Conservation (phyloP, 2,888 invertebrate genomes). For the Meteorus colon region DNA sequence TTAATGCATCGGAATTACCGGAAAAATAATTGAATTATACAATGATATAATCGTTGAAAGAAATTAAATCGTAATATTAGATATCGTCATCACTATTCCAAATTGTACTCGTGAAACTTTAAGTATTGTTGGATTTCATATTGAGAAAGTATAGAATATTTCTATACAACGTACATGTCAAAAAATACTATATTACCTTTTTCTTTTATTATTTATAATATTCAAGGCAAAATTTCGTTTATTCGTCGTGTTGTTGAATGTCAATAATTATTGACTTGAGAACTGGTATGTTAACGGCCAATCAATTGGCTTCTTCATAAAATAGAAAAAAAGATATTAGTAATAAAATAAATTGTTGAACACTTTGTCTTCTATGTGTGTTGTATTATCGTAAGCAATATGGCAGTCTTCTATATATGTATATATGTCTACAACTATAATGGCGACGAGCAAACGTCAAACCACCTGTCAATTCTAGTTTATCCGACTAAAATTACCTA, state of each 20-base stretch:
- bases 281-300: neutral
- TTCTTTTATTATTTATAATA: slow-evolving; percentile 2
- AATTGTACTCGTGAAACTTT: neutral
- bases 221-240: slow-evolving; percentile 33
- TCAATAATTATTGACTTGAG: slow-evolving; percentile 16
- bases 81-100: neutral
- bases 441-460: slow-evolving; percentile 59
- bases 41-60: neutral
- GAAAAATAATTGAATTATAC: neutral
- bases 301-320: slow-evolving; percentile 53
- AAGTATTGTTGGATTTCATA: neutral
- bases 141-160: neutral
- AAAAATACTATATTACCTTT: neutral
- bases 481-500: slow-evolving; percentile 19
- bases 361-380: slow-evolving; percentile 47
- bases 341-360: slow-evolving; percentile 54
- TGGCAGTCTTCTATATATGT: slow-evolving; percentile 54
- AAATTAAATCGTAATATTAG: neutral
- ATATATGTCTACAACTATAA: slow-evolving; percentile 49
- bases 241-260: slow-evolving; percentile 30
- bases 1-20: neutral
- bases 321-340: slow-evolving; percentile 50
- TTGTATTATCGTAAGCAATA: slow-evolving; percentile 54
- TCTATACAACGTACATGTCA: neutral
- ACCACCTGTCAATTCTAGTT: slow-evolving; percentile 57